Evolutionary conservation across 2,888 invertebrate species (phyloP), one percentile per base, ranked within the genome.

Genomic region (Deilephila elpenor): DNA sequence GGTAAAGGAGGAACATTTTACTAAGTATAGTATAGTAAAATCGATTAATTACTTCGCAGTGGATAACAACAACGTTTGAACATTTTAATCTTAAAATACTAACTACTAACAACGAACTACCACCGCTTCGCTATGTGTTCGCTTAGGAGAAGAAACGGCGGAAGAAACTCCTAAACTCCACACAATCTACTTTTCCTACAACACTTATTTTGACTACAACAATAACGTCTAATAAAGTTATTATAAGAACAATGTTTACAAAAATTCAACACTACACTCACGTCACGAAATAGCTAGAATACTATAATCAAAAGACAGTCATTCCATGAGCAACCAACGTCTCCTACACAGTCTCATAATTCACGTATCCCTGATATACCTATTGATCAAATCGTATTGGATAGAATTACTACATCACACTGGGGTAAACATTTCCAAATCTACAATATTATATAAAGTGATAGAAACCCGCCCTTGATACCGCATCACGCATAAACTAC

Each of bases 141-240:
- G 56, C 6, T 56, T 56, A 56, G 56, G 56, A 56, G 56, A 56
- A 56, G 56, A 56, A 56, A n/a, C 56, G 56, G 56, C 56, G 56
- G 56, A 56, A 56, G 56, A 56, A 56, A 56, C 56, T 56, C 56
- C 56, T 56, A 56, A 56, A n/a, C 17, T n/a, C 5, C 53, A 19
- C 14, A 17, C 4, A 11, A 56, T 56, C 56, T 56, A 56, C 19
- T 5, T n/a, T 53, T 56, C 56, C 56, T 56, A n/a, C 17, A 56
- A 56, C n/a, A 56, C n/a, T 56, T n/a, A 56, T n/a, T n/a, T 56
- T 5, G 6, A 56, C n/a, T n/a, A n/a, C n/a, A n/a, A 56, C 56
- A n/a, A 56, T 44, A 44, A 44, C 44, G 44, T 2, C 5, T 56
- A 56, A n/a, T 19, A 53, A 5, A 19, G 4, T 53, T n/a, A n/a